Percentiles rank a stretch among this genome's conserved stretches.
Conservation (phyloP, 1,140 invertebrate species). For the Nymphalis io region DNA sequence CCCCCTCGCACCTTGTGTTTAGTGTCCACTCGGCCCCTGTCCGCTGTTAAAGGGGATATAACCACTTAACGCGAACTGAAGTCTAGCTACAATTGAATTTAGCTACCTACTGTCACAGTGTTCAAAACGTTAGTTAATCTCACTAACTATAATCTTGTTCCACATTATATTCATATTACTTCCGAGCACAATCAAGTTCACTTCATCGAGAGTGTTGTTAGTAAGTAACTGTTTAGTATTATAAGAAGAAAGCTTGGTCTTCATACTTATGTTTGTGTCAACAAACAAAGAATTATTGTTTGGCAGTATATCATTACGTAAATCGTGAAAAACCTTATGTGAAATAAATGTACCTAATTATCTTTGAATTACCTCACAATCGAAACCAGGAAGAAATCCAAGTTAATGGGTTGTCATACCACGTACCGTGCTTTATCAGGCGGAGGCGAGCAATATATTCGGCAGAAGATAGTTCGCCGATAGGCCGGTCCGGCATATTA, state of each 20-base stretch:
- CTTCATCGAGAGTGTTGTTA: too few relatives aligned
- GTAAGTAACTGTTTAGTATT: too few relatives aligned
- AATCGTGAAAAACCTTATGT: too few relatives aligned
- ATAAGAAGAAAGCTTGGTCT: too few relatives aligned
- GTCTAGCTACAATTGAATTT: slow-evolving; percentile 76
- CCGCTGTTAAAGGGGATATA: slow-evolving; percentile 68
- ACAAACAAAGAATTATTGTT: too few relatives aligned
- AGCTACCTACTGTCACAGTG: slow-evolving; percentile 60
- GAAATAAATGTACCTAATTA: too few relatives aligned
- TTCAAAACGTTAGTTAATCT: slow-evolving; percentile 59
- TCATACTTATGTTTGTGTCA: too few relatives aligned
- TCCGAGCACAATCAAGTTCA: too few relatives aligned
- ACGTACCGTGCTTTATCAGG: slow-evolving; percentile 65
- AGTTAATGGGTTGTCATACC: slow-evolving; percentile 25
- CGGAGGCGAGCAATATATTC: slow-evolving; percentile 52
- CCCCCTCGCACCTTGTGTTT: slow-evolving; percentile 58
- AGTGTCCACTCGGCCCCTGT: slow-evolving; percentile 59
- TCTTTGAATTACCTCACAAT: neutral
- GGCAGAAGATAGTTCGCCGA: slow-evolving; percentile 51
- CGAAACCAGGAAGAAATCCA: neutral
- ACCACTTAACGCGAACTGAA: slow-evolving; percentile 76
- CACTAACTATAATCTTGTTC: slow-evolving; percentile 19
- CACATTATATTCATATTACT: neutral
- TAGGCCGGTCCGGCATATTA: slow-evolving; percentile 71
- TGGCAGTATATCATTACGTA: too few relatives aligned